These are phyloP conservation scores for Uromys caudimaculatus DNA, from an alignment of 2,797 vertebrate species.

Conservation along the genomic window DNA sequence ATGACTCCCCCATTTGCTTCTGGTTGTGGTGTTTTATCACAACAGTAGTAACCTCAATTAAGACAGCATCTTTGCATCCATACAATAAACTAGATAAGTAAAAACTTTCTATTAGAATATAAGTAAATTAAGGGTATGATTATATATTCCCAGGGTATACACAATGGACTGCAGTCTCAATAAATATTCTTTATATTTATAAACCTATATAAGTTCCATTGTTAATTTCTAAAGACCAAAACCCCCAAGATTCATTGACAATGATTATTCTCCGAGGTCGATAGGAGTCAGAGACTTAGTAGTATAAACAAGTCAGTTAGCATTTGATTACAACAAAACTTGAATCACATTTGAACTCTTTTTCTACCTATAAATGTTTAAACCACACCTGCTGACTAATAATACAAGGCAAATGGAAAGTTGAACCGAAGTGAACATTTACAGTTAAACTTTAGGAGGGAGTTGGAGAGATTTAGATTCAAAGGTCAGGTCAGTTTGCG, in stretches of 20 bases:
- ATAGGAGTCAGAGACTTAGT: slow-evolving; percentile 67
- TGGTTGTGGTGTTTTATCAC: not conserved
- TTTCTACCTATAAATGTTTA: slow-evolving; percentile 77
- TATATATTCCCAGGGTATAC: not conserved
- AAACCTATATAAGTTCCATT: not conserved
- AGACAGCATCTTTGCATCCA: not conserved
- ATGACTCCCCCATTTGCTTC: not conserved
- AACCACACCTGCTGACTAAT: slow-evolving; percentile 71
- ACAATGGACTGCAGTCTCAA: not conserved
- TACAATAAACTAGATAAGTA: slow-evolving; percentile 27
- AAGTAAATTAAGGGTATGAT: not conserved
- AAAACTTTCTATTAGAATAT: slow-evolving; percentile 45
- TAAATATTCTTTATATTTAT: slow-evolving; percentile 1
- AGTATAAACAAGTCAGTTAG: slow-evolving; percentile 67
- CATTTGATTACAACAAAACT: slow-evolving; percentile 71
- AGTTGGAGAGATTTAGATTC: slow-evolving; percentile 78
- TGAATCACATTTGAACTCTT: slow-evolving; percentile 50
- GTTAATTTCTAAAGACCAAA: slow-evolving; percentile 35
- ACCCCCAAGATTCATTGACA: slow-evolving; percentile 31
- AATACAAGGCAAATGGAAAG: slow-evolving; percentile 82
- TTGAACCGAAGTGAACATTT: slow-evolving; percentile 72
- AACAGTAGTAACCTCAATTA: not conserved
- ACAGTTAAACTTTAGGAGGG: slow-evolving; percentile 82
- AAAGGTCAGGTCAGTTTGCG: slow-evolving; percentile 81
- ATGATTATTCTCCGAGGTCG: slow-evolving; percentile 57